phyloP scores from a whole-genome alignment of 2,888 invertebrate species.

The Caenorhabditis panamensis region DNA sequence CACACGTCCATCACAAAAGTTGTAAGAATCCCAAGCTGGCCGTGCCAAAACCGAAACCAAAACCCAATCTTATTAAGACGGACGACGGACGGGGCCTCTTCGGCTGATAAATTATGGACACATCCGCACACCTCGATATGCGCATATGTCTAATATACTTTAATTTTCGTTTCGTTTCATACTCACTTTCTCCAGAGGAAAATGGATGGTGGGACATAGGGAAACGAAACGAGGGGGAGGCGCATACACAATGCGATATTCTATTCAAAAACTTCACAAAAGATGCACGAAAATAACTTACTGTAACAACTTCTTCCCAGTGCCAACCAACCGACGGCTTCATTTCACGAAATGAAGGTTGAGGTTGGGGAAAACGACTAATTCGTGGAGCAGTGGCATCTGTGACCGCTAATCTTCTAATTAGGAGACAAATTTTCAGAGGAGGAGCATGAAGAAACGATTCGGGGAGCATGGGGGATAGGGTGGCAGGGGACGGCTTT shows the following conservation, averaged over 20 bases:
- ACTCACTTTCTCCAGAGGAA: conserved; percentile 30
- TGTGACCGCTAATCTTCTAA: conserved; percentile 53
- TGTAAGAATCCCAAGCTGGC: neutral
- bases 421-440: conserved; percentile 56
- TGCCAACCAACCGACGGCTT: neutral
- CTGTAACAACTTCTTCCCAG: conserved; percentile 18
- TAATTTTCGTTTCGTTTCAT: conserved; percentile 49
- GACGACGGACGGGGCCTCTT: conserved; percentile 3
- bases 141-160: conserved; percentile 50
- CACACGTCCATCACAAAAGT: neutral
- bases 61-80: conserved; percentile 47
- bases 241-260: conserved; percentile 32
- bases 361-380: conserved; percentile 26
- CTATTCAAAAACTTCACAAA: conserved; percentile 48
- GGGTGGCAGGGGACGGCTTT: conserved; percentile 28
- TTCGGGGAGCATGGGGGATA: conserved; percentile 22
- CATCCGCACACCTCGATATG: conserved; percentile 47
- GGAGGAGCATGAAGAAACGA: conserved; percentile 22
- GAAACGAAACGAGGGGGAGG: conserved; percentile 1
- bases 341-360: conserved; percentile 17
- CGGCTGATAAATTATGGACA: conserved; percentile 60
- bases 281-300: conserved; percentile 17
- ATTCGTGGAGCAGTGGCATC: conserved; percentile 23
- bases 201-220: conserved; percentile 8
- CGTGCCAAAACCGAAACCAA: conserved; percentile 12